Evolutionary conservation across 2,888 invertebrate genomes (phyloP).

Genomic region (Pyrochroa serraticornis): DNA sequence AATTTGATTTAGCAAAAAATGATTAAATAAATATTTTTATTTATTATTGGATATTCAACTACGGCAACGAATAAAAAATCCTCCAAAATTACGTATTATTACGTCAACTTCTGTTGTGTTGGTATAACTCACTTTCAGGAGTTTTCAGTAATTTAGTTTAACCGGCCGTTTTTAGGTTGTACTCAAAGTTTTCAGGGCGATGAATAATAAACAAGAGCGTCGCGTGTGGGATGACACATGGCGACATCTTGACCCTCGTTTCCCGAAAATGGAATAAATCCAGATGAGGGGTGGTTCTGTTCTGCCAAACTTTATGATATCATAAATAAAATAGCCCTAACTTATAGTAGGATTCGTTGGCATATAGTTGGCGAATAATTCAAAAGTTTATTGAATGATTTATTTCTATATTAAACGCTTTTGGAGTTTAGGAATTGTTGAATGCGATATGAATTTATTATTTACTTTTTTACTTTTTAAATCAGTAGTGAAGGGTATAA

Average conservation of each 20-base stretch:
- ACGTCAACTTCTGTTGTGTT: too few relatives aligned
- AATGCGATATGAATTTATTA: slow-evolving; percentile 12
- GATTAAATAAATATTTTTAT: too few relatives aligned
- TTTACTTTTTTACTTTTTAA: slow-evolving; percentile 12
- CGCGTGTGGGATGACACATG: slow-evolving; percentile 25
- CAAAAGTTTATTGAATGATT: slow-evolving; percentile 31
- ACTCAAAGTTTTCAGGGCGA: neutral
- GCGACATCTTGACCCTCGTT: slow-evolving; percentile 30
- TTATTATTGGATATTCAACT: too few relatives aligned
- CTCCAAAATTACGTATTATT: too few relatives aligned
- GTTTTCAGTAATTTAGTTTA: too few relatives aligned
- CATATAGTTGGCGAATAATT: slow-evolving; percentile 26
- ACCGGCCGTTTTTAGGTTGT: too few relatives aligned
- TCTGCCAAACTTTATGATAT: slow-evolving; percentile 9
- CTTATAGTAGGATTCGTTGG: slow-evolving; percentile 10
- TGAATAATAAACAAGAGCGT: slow-evolving; percentile 19
- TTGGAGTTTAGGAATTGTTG: neutral
- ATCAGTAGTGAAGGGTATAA: slow-evolving; percentile 8
- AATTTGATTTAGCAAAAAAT: too few relatives aligned
- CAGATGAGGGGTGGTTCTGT: slow-evolving; percentile 30
- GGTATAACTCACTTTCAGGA: too few relatives aligned
- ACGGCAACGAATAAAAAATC: too few relatives aligned
- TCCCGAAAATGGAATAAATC: slow-evolving; percentile 31
- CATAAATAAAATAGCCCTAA: slow-evolving; percentile 28
- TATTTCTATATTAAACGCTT: slow-evolving; percentile 18